Percentiles rank a stretch among this genome's conserved stretches.
These are phyloP conservation scores for Macrochelys suwanniensis DNA, from an alignment of 2,797 vertebrate species.

Conservation along the genomic window DNA sequence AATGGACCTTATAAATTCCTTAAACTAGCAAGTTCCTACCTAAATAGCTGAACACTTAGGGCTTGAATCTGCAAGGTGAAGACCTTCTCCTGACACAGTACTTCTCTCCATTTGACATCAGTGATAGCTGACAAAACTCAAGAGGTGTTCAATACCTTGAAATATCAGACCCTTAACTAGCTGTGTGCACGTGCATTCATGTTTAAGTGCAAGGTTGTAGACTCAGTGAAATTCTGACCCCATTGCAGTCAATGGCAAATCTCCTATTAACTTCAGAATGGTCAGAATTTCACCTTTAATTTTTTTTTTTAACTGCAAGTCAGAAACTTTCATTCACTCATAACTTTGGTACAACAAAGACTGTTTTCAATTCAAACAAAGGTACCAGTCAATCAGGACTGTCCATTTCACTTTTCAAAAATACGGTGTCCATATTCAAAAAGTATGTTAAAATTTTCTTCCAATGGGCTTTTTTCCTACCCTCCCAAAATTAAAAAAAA, in stretches of 20 bases:
- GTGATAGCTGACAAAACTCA: not conserved
- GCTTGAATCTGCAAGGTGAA: not conserved
- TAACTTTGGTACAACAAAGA: not conserved
- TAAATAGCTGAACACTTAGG: not conserved
- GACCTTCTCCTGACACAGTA: not conserved
- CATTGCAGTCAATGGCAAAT: not conserved
- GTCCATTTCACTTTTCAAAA: not conserved
- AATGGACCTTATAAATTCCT: not conserved
- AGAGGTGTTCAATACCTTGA: not conserved
- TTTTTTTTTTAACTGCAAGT: not conserved
- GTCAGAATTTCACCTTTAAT: not conserved
- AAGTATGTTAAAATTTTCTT: not conserved
- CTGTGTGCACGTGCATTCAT: not conserved
- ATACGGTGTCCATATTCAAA: not conserved
- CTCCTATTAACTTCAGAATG: not conserved
- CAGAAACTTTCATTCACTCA: not conserved
- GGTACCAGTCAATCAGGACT: not conserved
- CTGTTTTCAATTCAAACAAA: not conserved
- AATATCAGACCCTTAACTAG: not conserved
- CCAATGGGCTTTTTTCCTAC: not conserved
- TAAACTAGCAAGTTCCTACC: not conserved
- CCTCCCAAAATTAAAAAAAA: not conserved
- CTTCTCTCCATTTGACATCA: not conserved
- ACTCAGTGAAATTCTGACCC: not conserved
- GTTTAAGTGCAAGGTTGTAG: not conserved